Evolutionary conservation across 2,888 invertebrate species (phyloP), one percentile per base, ranked within the genome.

Genomic region (Eucriotettix oculatus): DNA sequence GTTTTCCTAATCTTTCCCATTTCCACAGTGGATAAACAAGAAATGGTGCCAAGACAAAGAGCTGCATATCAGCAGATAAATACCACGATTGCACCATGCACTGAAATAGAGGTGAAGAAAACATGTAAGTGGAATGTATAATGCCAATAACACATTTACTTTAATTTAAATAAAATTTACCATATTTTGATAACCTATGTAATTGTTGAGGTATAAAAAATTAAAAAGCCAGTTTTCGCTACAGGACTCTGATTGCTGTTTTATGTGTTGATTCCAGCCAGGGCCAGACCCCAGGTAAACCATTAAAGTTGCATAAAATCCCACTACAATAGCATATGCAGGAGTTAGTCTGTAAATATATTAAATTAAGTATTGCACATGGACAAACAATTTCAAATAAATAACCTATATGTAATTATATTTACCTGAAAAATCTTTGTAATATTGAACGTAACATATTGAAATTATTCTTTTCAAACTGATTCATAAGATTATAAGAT

Each of bases 211-310:
- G 66, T 83, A 84, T 2, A 85, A 72, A 40, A 84, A 66, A 69
- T 84, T 85, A 69, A 82, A 79, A 85, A 84, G 85, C 75, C 84
- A 81, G 66, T 82, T 78, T 58, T 78, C 74, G 65, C 81, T 80
- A 68, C 86, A 86, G 16, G 83, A 72, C 56, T 81, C 77, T 0
- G 82, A 80, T 67, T 85, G 84, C 66, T 78, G 76, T 41, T 79
- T 78, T 58, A 85, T 77, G 42, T 82, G 70, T 29, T 77, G 76
- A 5, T 81, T 80, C 85, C 85, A 86, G 69, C 82, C 78, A 0
- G 85, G 85, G 0, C 85, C 85, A 0, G 75, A 72, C 11, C 83
- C 82, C 9, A 80, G 66, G 63, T 83, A 77, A 60, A 85, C 84
- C 75, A 84, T 79, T 17, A 86, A 70, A 71, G 78, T 84, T 0